Evolutionary conservation across 2,797 vertebrate species (phyloP), one percentile per base, ranked within the genome.

Genomic region (Tokudaia tokunoshimensis): DNA sequence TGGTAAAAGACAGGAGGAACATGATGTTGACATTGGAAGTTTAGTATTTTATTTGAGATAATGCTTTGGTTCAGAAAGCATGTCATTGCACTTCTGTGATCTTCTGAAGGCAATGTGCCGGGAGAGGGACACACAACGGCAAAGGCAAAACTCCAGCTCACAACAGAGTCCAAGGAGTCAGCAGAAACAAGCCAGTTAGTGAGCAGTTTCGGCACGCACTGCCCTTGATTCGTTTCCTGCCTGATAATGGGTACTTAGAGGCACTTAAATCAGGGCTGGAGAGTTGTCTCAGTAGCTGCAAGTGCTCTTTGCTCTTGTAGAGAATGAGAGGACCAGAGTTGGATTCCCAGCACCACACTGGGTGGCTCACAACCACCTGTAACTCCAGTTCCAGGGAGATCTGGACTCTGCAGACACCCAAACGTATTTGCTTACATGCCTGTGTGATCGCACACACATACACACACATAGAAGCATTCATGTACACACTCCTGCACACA

Each of bases 171-270:
- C n/a, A 15, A 29, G 17, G 57, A 13, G 34, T 47, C 50, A 34
- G 63, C 50, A 74, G 55, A 84, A 47, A 91, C 19, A 50, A 63
- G 15, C 41, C 12, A 31, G 31, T 63, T 89, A 57, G 52, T 57
- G 75, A 70, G 9, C 10, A 82, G 31, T 86, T 86, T 65, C 34
- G n/a, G 24, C 8, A 26, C 3, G 34, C 13, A 13, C 5, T 31
- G 57, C 61, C 37, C 9, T 63, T 65, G 26, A 57, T 74, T 76
- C 72, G 67, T 92, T 92, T 94, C 63, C 41, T 70, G 70, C 82
- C 79, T 37, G 55, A 29, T 83, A 22, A 57, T 37, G 52, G 44
- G 29, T 14, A n/a, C 93, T 96, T 83, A 37, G 91, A 97, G 86
- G 86, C 4, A 50, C 59, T 65, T 80, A 79, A 82, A 78, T 59